Evolutionary conservation across 2,888 invertebrate genomes (phyloP).

Genomic region (Pseudeuparius sepicola): DNA sequence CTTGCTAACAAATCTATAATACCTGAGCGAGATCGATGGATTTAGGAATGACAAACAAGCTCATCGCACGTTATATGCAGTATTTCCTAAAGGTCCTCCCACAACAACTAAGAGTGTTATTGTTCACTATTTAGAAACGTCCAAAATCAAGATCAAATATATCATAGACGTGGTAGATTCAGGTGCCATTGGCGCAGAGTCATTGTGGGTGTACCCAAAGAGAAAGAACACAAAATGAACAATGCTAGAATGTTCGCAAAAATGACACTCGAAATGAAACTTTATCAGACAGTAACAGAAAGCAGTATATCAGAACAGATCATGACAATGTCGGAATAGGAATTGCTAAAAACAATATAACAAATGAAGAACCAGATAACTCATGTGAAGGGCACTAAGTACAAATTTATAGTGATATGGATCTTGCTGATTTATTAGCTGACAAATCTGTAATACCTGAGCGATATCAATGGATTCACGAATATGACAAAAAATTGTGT

Average conservation of each 20-base stretch:
- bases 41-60: slow-evolving; percentile 9
- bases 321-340: slow-evolving; percentile 9
- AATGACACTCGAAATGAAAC: slow-evolving; percentile 6
- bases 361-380: too few relatives aligned
- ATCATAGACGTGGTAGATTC: slow-evolving; percentile 4
- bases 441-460: too few relatives aligned
- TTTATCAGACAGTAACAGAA: slow-evolving; percentile 10
- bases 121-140: not conserved
- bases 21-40: slow-evolving; percentile 1
- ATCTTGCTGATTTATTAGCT: too few relatives aligned
- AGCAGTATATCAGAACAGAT: slow-evolving; percentile 8
- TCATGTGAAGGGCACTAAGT: too few relatives aligned
- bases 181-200: slow-evolving; percentile 3
- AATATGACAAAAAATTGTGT: too few relatives aligned
- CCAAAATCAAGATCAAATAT: not conserved
- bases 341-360: too few relatives aligned
- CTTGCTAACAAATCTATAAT: slow-evolving; percentile 11
- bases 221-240: slow-evolving; percentile 5
- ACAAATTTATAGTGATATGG: too few relatives aligned
- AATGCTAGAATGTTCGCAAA: slow-evolving; percentile 8
- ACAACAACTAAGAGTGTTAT: slow-evolving; percentile 8
- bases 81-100: slow-evolving; percentile 5
- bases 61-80: slow-evolving; percentile 5
- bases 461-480: too few relatives aligned
- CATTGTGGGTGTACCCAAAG: slow-evolving; percentile 5